Evolutionary conservation across 2,797 vertebrate genomes (phyloP).

Genomic region (Cyclura pinguis): DNA sequence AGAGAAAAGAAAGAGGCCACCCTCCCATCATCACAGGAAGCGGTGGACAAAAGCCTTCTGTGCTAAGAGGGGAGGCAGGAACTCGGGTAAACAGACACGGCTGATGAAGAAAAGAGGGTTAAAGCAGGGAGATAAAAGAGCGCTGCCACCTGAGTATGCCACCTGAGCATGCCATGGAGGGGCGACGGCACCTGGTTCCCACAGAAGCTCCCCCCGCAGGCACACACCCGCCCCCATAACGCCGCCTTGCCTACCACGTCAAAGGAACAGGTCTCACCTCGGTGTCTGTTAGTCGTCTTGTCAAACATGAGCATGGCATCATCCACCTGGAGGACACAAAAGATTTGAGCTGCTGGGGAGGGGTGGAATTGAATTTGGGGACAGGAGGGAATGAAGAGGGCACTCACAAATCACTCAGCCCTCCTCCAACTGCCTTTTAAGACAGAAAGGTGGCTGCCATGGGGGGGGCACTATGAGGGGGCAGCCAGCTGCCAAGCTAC

Average conservation of each 20-base stretch:
- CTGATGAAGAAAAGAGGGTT: slow-evolving; percentile 74
- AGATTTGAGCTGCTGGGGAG: background rate
- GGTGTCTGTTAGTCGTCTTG: slow-evolving; percentile 98
- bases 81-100: slow-evolving; percentile 68
- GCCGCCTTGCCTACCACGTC: slow-evolving; percentile 50
- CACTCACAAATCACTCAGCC: too few relatives aligned
- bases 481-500: background rate
- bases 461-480: background rate
- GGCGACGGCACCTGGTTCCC: slow-evolving; percentile 59
- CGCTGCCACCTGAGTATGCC: slow-evolving; percentile 72
- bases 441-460: background rate
- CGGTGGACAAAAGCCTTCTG: slow-evolving; percentile 80
- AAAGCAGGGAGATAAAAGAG: slow-evolving; percentile 77
- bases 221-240: slow-evolving; percentile 31
- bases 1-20: slow-evolving; percentile 52
- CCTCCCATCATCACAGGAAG: slow-evolving; percentile 79
- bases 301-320: slow-evolving; percentile 99
- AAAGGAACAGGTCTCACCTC: slow-evolving; percentile 86
- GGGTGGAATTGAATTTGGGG: background rate
- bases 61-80: slow-evolving; percentile 61
- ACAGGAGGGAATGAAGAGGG: too few relatives aligned
- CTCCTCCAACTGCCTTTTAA: background rate
- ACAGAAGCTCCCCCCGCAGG: slow-evolving; percentile 65
- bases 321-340: slow-evolving; percentile 87
- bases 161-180: slow-evolving; percentile 64